Conservation (phyloP, 2,888 invertebrate genomes). For the Agrotis exclamationis region DNA sequence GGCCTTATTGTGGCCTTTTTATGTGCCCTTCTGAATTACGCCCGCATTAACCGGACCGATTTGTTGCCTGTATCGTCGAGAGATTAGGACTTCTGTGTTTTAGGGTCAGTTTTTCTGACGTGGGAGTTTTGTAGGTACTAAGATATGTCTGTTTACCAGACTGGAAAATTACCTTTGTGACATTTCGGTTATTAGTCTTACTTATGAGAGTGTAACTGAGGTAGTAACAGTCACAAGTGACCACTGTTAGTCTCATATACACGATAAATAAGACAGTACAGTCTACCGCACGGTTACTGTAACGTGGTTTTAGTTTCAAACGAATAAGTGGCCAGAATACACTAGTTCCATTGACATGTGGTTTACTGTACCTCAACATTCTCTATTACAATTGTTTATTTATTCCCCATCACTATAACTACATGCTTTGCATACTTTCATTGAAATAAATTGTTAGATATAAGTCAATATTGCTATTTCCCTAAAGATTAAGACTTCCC, state of each 20-base stretch:
- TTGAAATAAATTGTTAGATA: not conserved
- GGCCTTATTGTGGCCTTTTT: constrained; percentile 62
- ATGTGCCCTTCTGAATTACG: constrained; percentile 58
- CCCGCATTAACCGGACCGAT: constrained; percentile 58
- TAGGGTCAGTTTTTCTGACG: constrained; percentile 4
- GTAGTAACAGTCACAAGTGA: too few relatives aligned
- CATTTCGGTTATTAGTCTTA: not conserved
- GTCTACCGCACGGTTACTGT: too few relatives aligned
- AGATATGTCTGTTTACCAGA: not conserved
- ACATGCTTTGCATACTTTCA: too few relatives aligned
- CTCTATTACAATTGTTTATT: too few relatives aligned
- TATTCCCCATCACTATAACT: too few relatives aligned
- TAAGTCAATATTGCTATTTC: not conserved
- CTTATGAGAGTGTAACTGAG: too few relatives aligned
- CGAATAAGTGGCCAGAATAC: too few relatives aligned
- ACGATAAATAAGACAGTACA: too few relatives aligned
- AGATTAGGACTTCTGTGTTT: constrained; percentile 9
- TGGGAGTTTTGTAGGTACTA: constrained; percentile 6
- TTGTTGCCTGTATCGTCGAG: constrained; percentile 52
- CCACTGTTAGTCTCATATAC: too few relatives aligned
- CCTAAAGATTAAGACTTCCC: not conserved
- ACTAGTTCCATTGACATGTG: too few relatives aligned
- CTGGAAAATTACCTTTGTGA: not conserved
- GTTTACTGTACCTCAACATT: too few relatives aligned
- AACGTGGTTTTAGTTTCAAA: too few relatives aligned